These are phyloP conservation scores for Anticlea derivata DNA, from an alignment of 2,888 invertebrate genomes.

Conservation along the genomic window DNA sequence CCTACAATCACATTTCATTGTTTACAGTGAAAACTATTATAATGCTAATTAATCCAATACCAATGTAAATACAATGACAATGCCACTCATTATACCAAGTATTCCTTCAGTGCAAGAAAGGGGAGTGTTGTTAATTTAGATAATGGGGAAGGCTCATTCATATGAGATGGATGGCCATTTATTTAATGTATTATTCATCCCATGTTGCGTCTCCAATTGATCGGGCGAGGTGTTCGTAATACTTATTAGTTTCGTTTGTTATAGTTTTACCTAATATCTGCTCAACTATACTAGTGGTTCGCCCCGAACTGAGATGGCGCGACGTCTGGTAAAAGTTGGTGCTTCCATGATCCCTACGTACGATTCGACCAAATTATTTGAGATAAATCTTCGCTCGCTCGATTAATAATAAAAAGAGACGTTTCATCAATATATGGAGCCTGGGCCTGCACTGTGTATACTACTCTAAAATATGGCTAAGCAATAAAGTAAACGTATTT, in stretches of 20 bases:
- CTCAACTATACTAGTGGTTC: too few species aligned
- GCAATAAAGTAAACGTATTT: too few species aligned
- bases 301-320: too few species aligned
- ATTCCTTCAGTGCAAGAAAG: slow-evolving; percentile 16
- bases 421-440: too few species aligned
- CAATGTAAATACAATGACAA: slow-evolving; percentile 30
- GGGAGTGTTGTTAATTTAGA: slow-evolving; percentile 34
- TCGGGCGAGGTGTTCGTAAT: slow-evolving; percentile 22
- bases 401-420: too few species aligned
- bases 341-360: too few species aligned
- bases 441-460: too few species aligned
- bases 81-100: slow-evolving; percentile 16
- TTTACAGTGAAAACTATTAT: slow-evolving; percentile 38
- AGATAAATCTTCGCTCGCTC: too few species aligned
- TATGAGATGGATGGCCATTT: slow-evolving; percentile 49
- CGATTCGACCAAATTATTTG: too few species aligned
- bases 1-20: slow-evolving; percentile 42
- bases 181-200: slow-evolving; percentile 58
- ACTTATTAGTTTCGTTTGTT: slow-evolving; percentile 8
- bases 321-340: too few species aligned
- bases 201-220: slow-evolving; percentile 42
- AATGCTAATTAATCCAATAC: slow-evolving; percentile 33
- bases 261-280: background rate
- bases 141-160: slow-evolving; percentile 45
- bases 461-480: too few species aligned